Evolutionary conservation across 2,888 invertebrate genomes (phyloP).

Genomic region (Sinelater perroti): DNA sequence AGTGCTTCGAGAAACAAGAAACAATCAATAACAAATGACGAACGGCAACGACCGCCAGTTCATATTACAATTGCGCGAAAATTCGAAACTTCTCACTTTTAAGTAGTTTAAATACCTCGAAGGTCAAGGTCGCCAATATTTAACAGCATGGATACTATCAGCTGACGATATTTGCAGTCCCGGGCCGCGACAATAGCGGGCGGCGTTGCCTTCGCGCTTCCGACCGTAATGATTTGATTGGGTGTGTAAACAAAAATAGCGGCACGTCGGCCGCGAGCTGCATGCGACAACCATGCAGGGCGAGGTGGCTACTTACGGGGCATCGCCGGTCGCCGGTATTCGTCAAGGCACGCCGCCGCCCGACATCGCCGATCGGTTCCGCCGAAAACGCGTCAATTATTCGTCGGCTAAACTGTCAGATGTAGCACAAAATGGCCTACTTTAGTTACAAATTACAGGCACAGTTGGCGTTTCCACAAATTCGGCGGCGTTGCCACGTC

Average conservation of each 20-base stretch:
- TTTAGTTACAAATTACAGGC: slow-evolving; percentile 61
- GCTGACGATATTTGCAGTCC: slow-evolving; percentile 23
- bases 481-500: slow-evolving; percentile 45
- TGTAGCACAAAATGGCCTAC: slow-evolving; percentile 44
- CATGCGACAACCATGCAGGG: no score
- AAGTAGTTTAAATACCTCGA: slow-evolving; percentile 33
- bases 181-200: background rate
- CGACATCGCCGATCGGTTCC: no score
- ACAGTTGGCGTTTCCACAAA: slow-evolving; percentile 62
- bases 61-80: no score
- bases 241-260: slow-evolving; percentile 42
- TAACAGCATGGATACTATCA: slow-evolving; percentile 18
- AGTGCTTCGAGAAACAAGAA: no score
- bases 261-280: no score
- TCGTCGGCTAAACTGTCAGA: slow-evolving; percentile 39
- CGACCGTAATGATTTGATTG: slow-evolving; percentile 28
- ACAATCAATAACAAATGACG: no score
- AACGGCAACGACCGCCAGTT: no score
- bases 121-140: slow-evolving; percentile 41
- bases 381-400: slow-evolving; percentile 37
- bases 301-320: no score
- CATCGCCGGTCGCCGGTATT: no score
- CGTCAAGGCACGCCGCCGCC: no score
- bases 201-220: slow-evolving; percentile 3
- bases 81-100: background rate